Evolutionary conservation across 1,140 invertebrate species (phyloP).

Genomic region (Drosophila triauraria): DNA sequence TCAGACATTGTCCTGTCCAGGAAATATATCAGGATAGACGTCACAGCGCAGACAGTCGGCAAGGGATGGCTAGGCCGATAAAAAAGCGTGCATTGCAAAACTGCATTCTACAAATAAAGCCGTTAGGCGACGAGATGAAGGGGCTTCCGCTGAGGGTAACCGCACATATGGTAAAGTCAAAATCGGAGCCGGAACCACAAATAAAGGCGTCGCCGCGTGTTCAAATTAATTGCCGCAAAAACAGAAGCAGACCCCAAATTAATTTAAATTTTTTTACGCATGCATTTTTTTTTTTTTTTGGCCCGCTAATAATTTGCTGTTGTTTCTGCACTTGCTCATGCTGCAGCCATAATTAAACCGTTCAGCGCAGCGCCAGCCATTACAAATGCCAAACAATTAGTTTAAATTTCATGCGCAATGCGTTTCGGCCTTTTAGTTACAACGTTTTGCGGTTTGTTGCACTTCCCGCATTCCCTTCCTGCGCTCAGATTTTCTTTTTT

Average conservation of each 20-base stretch:
- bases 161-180: conserved; percentile 78
- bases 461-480: neutral
- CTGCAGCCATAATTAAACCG: conserved; percentile 68
- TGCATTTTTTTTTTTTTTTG: conserved; percentile 32
- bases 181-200: conserved; percentile 38
- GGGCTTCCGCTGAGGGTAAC: conserved; percentile 53
- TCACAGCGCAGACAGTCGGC: conserved; percentile 41
- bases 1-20: conserved; percentile 42
- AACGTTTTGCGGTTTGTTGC: conserved; percentile 55
- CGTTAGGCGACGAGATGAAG: neutral
- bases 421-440: conserved; percentile 56
- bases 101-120: conserved; percentile 33
- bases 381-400: conserved; percentile 78
- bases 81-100: conserved; percentile 12
- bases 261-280: conserved; percentile 49
- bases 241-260: conserved; percentile 59
- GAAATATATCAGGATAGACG: conserved; percentile 69
- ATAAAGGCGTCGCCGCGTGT: conserved; percentile 60
- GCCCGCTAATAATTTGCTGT: conserved; percentile 71
- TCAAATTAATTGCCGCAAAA: conserved; percentile 83
- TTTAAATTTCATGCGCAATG: conserved; percentile 73
- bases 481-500: conserved; percentile 15
- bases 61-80: conserved; percentile 8
- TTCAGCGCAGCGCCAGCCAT: conserved; percentile 67
- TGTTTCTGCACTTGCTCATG: conserved; percentile 35